Conservation (phyloP, 2,797 vertebrate species). For the Malurus leucopterus region DNA sequence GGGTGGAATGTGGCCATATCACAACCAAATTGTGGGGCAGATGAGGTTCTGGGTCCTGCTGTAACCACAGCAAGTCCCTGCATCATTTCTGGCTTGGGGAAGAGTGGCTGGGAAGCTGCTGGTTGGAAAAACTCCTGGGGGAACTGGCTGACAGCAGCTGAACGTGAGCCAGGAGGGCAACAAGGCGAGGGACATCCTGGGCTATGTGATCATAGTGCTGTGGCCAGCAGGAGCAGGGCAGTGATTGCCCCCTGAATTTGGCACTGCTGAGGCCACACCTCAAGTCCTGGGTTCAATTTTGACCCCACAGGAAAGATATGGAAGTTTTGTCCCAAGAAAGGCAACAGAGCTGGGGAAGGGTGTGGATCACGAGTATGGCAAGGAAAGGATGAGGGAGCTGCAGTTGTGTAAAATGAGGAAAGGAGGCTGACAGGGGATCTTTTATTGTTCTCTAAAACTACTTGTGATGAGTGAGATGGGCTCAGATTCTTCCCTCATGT, state of each 20-base stretch:
- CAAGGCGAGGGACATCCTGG: neutral
- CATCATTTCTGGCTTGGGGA: neutral
- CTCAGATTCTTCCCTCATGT: neutral
- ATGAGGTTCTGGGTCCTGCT: neutral
- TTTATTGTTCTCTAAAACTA: neutral
- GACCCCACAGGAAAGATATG: too few species aligned
- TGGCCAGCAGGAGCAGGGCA: neutral
- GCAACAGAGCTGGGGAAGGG: neutral
- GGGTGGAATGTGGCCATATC: neutral
- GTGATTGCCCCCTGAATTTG: neutral
- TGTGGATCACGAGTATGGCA: neutral
- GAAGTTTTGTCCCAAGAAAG: rapidly evolving
- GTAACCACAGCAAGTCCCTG: too few species aligned
- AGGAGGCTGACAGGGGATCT: neutral
- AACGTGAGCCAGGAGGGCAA: neutral
- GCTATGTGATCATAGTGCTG: neutral
- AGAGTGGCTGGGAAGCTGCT: neutral
- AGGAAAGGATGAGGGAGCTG: neutral
- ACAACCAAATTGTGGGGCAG: neutral
- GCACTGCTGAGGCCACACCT: neutral
- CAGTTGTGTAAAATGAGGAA: neutral
- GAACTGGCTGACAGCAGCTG: neutral
- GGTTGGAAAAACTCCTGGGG: neutral
- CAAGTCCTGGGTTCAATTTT: neutral
- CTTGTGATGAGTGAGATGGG: neutral